These are phyloP conservation scores for Hipposideros armiger DNA, from an alignment of 2,113 vertebrate genomes.

Conservation along the genomic window DNA sequence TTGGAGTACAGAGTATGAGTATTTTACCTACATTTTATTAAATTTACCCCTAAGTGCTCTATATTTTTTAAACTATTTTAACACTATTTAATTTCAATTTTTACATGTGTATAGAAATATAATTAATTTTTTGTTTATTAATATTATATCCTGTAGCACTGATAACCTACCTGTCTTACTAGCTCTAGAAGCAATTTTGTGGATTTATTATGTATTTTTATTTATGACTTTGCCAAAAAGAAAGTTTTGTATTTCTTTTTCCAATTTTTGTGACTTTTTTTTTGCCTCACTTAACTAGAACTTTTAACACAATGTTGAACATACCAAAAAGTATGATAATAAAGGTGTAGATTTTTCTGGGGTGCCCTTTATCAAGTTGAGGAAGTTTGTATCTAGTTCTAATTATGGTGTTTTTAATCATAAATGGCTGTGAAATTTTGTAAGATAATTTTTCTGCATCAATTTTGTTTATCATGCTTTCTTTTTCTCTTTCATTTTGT, in stretches of 20 bases:
- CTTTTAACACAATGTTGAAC: background rate
- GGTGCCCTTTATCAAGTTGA: background rate
- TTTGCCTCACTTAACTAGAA: background rate
- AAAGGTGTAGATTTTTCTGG: background rate
- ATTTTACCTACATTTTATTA: conserved; percentile 50
- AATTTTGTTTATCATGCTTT: background rate
- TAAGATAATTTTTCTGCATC: background rate
- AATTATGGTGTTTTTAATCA: background rate
- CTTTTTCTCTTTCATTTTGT: background rate
- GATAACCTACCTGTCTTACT: background rate
- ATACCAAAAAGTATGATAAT: background rate
- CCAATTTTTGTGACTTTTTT: background rate
- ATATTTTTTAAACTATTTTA: background rate
- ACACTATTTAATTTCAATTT: conserved; percentile 1
- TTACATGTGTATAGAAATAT: background rate
- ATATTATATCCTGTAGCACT: background rate
- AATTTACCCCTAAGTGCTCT: background rate
- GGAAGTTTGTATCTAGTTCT: background rate
- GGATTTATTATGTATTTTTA: background rate
- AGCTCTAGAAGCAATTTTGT: background rate
- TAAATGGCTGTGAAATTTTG: background rate
- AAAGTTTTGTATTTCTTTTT: background rate
- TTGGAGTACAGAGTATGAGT: background rate
- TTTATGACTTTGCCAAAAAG: conserved; percentile 5
- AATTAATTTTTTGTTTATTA: conserved; percentile 22